Conservation (phyloP, 2,797 vertebrate species). For the Tiaroga cobitis region DNA sequence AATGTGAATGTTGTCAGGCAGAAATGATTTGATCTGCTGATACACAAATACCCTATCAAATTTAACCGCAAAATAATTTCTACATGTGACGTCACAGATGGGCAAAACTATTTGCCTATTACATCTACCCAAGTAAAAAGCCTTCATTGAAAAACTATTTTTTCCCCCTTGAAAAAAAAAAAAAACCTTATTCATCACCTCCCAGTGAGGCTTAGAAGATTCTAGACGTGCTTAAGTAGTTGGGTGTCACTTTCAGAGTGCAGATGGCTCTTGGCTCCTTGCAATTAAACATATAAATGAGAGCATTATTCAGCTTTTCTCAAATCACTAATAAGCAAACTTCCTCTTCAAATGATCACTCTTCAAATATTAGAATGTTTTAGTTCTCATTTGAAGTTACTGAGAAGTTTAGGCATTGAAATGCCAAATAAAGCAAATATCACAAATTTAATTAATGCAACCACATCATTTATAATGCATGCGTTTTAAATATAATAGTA, state of each 20-base stretch:
- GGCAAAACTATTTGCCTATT: slow-evolving; percentile 54
- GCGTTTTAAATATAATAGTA: not conserved
- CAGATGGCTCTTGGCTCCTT: slow-evolving; percentile 36
- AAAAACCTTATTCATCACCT: slow-evolving; percentile 52
- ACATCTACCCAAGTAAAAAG: slow-evolving; percentile 32
- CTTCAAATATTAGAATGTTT: not conserved
- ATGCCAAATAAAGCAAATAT: not conserved
- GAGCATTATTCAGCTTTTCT: slow-evolving; percentile 10
- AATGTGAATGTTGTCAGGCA: slow-evolving; percentile 41
- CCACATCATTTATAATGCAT: not conserved
- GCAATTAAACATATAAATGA: slow-evolving; percentile 14
- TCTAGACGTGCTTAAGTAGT: slow-evolving; percentile 49
- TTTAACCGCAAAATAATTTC: slow-evolving; percentile 48
- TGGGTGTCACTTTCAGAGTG: slow-evolving; percentile 39
- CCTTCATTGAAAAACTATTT: slow-evolving; percentile 33
- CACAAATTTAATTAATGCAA: not conserved
- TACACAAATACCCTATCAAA: slow-evolving; percentile 52
- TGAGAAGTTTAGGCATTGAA: not conserved
- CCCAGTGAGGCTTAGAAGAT: slow-evolving; percentile 41
- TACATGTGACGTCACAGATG: slow-evolving; percentile 38
- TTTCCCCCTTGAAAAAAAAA: not conserved
- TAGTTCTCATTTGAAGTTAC: not conserved
- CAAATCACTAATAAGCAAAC: not conserved
- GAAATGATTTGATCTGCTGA: slow-evolving; percentile 45
- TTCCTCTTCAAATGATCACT: not conserved